Evolutionary conservation across 64 coral and sea anemone genomes (phyloP).

Genomic region (Porites lutea): DNA sequence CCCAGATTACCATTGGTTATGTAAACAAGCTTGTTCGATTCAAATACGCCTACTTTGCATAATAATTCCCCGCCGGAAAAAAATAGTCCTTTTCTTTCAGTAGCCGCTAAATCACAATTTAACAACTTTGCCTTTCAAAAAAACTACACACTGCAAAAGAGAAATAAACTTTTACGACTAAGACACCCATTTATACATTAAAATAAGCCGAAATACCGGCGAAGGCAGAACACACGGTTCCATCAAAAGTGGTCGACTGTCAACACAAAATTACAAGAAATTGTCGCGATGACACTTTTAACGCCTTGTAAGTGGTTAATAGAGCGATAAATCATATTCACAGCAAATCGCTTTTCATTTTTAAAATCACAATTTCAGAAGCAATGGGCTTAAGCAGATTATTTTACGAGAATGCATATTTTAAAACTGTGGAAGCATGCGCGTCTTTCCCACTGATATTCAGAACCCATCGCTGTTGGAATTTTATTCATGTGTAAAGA

Average conservation of each 20-base stretch:
- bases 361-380: background rate
- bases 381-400: background rate
- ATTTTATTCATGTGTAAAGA: background rate
- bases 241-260: constrained; percentile 6
- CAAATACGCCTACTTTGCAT: background rate
- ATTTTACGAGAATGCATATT: background rate
- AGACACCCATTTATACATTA: background rate
- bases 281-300: constrained; percentile 8
- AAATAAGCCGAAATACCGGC: background rate
- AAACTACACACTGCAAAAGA: background rate
- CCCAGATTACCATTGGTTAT: constrained; percentile 8
- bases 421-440: too few species aligned
- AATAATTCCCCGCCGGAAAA: constrained; percentile 28
- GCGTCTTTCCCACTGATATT: background rate
- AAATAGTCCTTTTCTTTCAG: background rate
- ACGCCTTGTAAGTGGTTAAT: background rate
- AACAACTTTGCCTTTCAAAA: background rate
- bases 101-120: background rate
- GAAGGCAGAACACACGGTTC: background rate
- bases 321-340: background rate
- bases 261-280: constrained; percentile 15
- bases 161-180: background rate
- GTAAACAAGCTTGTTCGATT: background rate
- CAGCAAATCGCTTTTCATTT: background rate
- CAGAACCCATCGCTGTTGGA: background rate